Percentiles rank a stretch among this genome's conserved stretches.
phyloP scores from a whole-genome alignment of 2,888 invertebrate species.

The Drosophila anomelani region DNA sequence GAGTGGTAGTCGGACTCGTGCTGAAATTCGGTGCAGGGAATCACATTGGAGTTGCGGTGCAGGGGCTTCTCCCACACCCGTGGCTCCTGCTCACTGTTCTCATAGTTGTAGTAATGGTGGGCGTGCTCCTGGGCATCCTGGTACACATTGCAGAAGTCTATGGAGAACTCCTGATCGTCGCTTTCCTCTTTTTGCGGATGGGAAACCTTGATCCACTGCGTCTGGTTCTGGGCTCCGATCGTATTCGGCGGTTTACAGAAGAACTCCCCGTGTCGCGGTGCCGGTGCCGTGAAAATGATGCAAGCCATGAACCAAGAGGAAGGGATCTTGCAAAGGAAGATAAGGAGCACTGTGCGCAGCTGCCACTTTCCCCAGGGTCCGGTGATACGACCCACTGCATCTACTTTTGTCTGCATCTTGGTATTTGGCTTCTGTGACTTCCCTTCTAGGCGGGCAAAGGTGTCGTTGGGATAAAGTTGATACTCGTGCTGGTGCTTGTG shows the following conservation, averaged over 20 bases:
- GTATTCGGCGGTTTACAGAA: conserved; percentile 84
- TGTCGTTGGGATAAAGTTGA: conserved; percentile 80
- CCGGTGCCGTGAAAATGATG: conserved; percentile 85
- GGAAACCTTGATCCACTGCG: conserved; percentile 84
- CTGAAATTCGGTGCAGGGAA: conserved; percentile 84
- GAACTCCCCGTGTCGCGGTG: conserved; percentile 84
- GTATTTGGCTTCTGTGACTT: conserved; percentile 64
- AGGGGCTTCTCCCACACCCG: conserved; percentile 82
- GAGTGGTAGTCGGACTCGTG: conserved; percentile 83
- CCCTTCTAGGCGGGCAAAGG: conserved; percentile 80
- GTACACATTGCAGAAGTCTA: conserved; percentile 84
- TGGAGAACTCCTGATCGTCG: conserved; percentile 83
- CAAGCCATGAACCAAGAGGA: conserved; percentile 86
- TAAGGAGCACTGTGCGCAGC: conserved; percentile 84
- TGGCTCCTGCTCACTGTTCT: conserved; percentile 77
- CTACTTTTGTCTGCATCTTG: conserved; percentile 83
- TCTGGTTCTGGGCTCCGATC: conserved; percentile 79
- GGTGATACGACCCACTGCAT: conserved; percentile 84
- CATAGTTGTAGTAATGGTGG: conserved; percentile 82
- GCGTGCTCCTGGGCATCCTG: conserved; percentile 84
- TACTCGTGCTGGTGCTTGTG: conserved; percentile 63
- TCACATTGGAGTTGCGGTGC: conserved; percentile 79
- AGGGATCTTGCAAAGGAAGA: conserved; percentile 85
- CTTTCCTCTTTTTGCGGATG: conserved; percentile 84
- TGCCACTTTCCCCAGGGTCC: conserved; percentile 85